Evolutionary conservation across 2,797 vertebrate genomes (phyloP).

Genomic region (Urosaurus nigricauda): DNA sequence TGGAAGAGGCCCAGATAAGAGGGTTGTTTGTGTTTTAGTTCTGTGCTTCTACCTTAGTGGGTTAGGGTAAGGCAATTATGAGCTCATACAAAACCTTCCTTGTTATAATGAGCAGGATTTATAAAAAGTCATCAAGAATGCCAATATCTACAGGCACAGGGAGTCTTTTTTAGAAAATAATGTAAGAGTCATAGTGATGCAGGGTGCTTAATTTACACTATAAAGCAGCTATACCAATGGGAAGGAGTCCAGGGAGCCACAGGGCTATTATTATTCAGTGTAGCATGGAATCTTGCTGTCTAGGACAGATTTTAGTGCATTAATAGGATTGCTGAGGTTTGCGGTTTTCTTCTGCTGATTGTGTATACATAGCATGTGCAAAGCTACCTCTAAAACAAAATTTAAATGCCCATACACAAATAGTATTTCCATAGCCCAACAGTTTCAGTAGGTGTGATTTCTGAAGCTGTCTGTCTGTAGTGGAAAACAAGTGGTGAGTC

Average conservation of each 20-base stretch:
- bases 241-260: neutral
- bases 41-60: no score
- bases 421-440: neutral
- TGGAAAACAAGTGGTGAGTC: neutral
- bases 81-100: neutral
- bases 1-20: no score
- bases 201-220: neutral
- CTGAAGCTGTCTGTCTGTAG: neutral
- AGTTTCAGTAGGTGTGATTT: neutral
- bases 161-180: neutral
- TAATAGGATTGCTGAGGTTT: neutral
- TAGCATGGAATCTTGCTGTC: neutral
- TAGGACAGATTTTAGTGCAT: neutral
- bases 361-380: neutral
- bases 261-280: neutral
- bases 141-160: neutral
- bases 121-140: neutral
- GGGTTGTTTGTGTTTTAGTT: no score
- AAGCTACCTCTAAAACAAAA: conserved; percentile 5
- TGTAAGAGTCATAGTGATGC: neutral
- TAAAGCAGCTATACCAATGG: neutral
- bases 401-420: neutral
- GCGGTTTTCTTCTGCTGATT: neutral
- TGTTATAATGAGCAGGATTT: neutral
- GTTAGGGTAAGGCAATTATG: neutral